These are phyloP conservation scores for Calcarius lapponicus DNA, from an alignment of 2,797 vertebrate species.

Conservation along the genomic window DNA sequence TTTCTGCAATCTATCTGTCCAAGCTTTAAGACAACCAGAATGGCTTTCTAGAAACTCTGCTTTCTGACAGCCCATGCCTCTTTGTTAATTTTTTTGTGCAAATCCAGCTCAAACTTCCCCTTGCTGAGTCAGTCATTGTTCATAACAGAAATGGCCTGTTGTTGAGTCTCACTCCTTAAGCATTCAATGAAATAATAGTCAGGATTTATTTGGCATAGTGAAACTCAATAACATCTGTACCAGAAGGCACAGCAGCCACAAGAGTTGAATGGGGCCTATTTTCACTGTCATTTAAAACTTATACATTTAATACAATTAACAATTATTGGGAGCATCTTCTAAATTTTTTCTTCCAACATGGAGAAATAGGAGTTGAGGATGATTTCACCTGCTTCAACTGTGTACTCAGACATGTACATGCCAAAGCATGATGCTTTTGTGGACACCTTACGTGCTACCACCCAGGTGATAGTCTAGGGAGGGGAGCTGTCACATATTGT, in stretches of 20 bases:
- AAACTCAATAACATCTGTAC: background rate
- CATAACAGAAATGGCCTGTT: background rate
- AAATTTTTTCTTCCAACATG: background rate
- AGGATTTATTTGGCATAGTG: background rate
- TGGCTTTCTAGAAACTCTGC: background rate
- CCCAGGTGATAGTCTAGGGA: background rate
- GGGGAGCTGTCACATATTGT: background rate
- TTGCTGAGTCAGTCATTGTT: constrained; percentile 20
- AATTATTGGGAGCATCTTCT: background rate
- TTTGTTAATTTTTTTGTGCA: background rate
- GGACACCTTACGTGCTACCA: background rate
- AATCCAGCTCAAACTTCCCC: background rate
- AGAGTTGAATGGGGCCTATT: background rate
- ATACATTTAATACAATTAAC: background rate
- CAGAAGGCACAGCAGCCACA: background rate
- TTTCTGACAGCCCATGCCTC: background rate
- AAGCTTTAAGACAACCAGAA: background rate
- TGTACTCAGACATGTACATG: background rate
- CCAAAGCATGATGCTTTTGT: background rate
- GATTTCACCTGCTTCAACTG: background rate
- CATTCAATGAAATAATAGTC: background rate
- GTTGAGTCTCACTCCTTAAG: background rate
- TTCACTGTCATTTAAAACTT: background rate
- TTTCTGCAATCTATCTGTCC: constrained; percentile 30
- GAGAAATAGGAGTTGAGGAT: background rate